These are phyloP conservation scores for Trichomalopsis sarcophagae DNA, from an alignment of 1,140 invertebrate species.

Conservation along the genomic window DNA sequence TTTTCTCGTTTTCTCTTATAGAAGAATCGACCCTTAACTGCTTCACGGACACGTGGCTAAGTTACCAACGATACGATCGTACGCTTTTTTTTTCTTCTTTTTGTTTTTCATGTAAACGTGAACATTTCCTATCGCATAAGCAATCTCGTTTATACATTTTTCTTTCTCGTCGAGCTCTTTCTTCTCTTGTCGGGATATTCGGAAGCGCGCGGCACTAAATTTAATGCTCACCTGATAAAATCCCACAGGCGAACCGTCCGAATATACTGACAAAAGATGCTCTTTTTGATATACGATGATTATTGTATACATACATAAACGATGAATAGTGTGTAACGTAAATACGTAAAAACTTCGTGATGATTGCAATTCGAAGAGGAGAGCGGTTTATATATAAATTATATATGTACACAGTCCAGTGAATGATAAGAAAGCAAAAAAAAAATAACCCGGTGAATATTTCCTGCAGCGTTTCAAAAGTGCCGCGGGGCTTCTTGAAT, in stretches of 20 bases:
- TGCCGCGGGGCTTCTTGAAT: constrained; percentile 50
- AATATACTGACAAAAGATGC: constrained; percentile 45
- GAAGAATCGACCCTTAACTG: constrained; percentile 43
- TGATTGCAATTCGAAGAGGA: constrained; percentile 30
- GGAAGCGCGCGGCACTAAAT: constrained; percentile 44
- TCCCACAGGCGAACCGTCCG: constrained; percentile 23
- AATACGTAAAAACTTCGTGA: constrained; percentile 47
- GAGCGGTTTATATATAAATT: constrained; percentile 10
- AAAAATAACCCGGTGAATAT: constrained; percentile 38
- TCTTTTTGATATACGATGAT: constrained; percentile 16
- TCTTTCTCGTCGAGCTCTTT: constrained; percentile 27
- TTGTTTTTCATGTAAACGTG: constrained; percentile 22
- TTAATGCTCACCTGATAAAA: neutral
- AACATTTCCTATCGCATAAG: constrained; percentile 29
- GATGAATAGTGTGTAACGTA: neutral
- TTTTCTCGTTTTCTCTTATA: constrained; percentile 38
- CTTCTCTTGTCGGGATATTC: constrained; percentile 44
- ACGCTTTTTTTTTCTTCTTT: constrained; percentile 42
- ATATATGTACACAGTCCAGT: neutral
- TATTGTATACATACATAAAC: constrained; percentile 16
- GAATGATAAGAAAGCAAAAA: neutral
- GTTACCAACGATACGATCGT: constrained; percentile 55
- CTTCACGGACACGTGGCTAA: constrained; percentile 53
- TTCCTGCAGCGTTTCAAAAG: constrained; percentile 46
- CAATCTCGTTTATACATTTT: constrained; percentile 18